A percentile compares a stretch with the other conserved stretches of the same genome.
These are phyloP conservation scores for Cassiopea andromeda DNA, from an alignment of 30 jellyfish, hydroid and myxozoan genomes.

Conservation along the genomic window DNA sequence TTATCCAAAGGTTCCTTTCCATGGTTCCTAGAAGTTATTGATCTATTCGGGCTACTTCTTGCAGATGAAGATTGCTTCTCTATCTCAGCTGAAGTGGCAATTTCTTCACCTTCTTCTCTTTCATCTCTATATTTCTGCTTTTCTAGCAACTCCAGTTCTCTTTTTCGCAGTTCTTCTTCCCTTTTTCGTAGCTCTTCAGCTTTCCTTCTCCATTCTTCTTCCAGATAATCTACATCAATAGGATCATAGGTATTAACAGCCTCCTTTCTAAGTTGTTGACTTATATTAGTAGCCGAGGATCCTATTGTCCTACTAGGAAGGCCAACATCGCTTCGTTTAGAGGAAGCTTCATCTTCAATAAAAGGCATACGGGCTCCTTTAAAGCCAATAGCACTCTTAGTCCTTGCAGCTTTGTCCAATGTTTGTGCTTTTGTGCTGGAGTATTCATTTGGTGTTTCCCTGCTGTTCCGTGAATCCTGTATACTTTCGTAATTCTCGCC, in stretches of 20 bases:
- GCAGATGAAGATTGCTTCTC: neutral
- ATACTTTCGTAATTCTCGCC: neutral
- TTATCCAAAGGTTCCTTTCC: neutral
- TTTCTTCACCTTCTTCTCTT: neutral
- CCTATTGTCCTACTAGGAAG: neutral
- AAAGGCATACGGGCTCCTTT: neutral
- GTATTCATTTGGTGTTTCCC: neutral
- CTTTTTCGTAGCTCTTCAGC: slow-evolving; percentile 42
- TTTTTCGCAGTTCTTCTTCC: slow-evolving; percentile 35
- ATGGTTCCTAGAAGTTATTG: neutral
- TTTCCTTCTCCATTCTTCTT: slow-evolving; percentile 5
- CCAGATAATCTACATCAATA: neutral
- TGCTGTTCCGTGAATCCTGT: neutral
- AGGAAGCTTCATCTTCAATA: neutral
- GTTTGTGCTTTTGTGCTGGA: neutral
- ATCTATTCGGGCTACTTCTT: neutral
- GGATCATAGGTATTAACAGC: slow-evolving; percentile 8
- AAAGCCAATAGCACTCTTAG: neutral
- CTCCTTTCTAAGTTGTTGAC: neutral
- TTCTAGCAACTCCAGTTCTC: slow-evolving; percentile 53
- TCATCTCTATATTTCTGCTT: slow-evolving; percentile 22
- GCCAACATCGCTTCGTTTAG: neutral
- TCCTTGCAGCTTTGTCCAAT: neutral
- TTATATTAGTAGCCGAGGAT: neutral
- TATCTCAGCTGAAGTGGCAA: neutral